These are phyloP conservation scores for Pangasius macronema DNA, from an alignment of 2,797 vertebrate genomes.

Conservation along the genomic window DNA sequence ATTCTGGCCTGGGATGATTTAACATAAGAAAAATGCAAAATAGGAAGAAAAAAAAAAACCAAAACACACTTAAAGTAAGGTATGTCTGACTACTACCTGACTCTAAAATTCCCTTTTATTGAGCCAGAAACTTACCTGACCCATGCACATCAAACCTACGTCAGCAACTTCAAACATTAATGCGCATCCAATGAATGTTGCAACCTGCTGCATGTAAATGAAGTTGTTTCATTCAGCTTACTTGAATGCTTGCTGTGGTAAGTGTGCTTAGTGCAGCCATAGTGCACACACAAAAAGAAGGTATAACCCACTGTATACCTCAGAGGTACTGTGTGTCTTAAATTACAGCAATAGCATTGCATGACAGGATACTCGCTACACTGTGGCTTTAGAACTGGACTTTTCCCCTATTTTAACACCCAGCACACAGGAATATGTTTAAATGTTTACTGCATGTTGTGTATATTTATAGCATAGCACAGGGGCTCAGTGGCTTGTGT, in stretches of 20 bases:
- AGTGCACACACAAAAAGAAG: slow-evolving; percentile 4
- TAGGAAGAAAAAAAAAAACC: neutral
- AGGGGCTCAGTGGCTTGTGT: neutral
- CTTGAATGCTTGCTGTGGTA: slow-evolving; percentile 15
- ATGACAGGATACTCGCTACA: neutral
- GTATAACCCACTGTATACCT: neutral
- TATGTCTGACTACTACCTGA: neutral
- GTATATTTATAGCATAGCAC: neutral
- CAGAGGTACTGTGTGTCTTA: neutral
- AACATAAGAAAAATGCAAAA: neutral
- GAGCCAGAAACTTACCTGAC: slow-evolving; percentile 3
- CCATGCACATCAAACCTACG: slow-evolving; percentile 16
- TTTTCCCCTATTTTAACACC: neutral
- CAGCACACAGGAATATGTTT: neutral
- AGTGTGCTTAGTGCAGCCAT: slow-evolving; percentile 5
- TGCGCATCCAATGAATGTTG: slow-evolving; percentile 59
- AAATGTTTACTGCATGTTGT: neutral
- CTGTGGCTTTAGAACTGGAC: neutral
- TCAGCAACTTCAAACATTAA: slow-evolving; percentile 22
- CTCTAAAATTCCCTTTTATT: neutral
- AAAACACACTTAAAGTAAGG: neutral
- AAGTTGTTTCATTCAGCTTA: slow-evolving; percentile 21
- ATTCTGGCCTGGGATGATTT: neutral
- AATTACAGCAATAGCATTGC: neutral
- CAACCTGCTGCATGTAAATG: slow-evolving; percentile 41